Conservation (phyloP, 2,888 invertebrate species). For the Trisateles emortualis region DNA sequence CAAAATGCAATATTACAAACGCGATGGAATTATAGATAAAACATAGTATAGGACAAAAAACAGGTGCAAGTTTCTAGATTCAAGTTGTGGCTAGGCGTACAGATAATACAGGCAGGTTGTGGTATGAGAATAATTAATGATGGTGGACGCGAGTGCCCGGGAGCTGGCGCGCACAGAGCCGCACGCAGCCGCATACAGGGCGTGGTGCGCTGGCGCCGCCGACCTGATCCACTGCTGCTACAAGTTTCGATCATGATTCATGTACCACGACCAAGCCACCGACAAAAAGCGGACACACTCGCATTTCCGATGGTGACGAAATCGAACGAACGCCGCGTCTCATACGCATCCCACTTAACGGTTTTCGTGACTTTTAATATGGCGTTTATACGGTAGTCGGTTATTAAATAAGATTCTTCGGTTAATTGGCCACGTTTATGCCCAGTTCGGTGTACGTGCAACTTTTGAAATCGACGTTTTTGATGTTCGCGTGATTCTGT, state of each 20-base stretch:
- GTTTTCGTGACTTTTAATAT: conserved; percentile 76
- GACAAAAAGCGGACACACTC: conserved; percentile 69
- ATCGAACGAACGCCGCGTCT: conserved; percentile 62
- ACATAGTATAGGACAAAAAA: conserved; percentile 54
- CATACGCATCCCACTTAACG: conserved; percentile 78
- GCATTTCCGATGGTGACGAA: conserved; percentile 76
- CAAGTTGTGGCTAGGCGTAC: conserved; percentile 52
- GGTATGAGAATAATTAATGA: conserved; percentile 73
- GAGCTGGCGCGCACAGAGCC: conserved; percentile 61
- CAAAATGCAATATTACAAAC: conserved; percentile 38
- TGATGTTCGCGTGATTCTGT: conserved; percentile 58
- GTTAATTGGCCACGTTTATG: conserved; percentile 75
- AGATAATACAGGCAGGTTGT: conserved; percentile 67
- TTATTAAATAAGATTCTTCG: conserved; percentile 79
- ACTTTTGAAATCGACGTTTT: conserved; percentile 66
- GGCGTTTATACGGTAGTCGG: conserved; percentile 79
- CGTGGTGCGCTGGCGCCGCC: conserved; percentile 78
- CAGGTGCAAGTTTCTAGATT: conserved; percentile 61
- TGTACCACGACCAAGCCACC: conserved; percentile 57
- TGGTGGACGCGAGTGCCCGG: conserved; percentile 65
- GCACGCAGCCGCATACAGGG: conserved; percentile 64
- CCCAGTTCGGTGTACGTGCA: conserved; percentile 62
- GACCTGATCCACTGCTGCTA: conserved; percentile 63
- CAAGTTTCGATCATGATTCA: conserved; percentile 72
- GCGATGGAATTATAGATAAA: conserved; percentile 52